phyloP scores from a whole-genome alignment of 2,113 vertebrate genomes.

The Gavia stellata region DNA sequence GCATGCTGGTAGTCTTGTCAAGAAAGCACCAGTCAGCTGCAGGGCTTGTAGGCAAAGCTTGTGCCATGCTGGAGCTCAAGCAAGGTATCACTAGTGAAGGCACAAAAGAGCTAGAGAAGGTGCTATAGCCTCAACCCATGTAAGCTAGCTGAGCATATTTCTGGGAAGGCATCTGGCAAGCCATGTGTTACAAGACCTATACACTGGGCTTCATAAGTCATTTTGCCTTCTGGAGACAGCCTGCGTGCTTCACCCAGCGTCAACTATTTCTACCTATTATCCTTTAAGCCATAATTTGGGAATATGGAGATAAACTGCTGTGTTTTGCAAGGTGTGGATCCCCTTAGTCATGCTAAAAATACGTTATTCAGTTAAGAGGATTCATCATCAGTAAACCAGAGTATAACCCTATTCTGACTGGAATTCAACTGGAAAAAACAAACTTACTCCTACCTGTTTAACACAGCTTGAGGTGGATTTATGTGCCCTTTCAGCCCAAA shows the following conservation, averaged over 20 bases:
- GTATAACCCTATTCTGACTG: not conserved
- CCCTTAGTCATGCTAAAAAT: not conserved
- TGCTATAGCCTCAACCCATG: not conserved
- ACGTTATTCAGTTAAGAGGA: not conserved
- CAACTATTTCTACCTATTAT: not conserved
- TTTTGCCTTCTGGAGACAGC: not conserved
- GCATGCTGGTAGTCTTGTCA: not conserved
- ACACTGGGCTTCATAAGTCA: not conserved
- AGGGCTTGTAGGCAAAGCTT: not conserved
- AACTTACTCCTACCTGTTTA: not conserved
- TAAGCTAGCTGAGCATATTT: not conserved
- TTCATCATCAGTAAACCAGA: not conserved
- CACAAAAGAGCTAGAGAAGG: not conserved
- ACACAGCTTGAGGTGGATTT: not conserved
- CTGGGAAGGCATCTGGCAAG: not conserved
- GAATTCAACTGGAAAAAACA: not conserved
- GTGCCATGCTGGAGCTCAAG: not conserved
- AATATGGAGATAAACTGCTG: not conserved
- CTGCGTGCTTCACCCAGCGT: not conserved
- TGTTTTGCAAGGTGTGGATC: not conserved
- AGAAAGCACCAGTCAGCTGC: not conserved
- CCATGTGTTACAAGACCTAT: not conserved
- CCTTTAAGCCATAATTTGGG: not conserved
- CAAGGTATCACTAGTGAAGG: not conserved
- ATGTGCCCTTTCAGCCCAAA: not conserved